Percentiles rank a stretch among this genome's conserved stretches.
Evolutionary conservation across 2,888 invertebrate species (phyloP).

Genomic region (Phengaris arion): DNA sequence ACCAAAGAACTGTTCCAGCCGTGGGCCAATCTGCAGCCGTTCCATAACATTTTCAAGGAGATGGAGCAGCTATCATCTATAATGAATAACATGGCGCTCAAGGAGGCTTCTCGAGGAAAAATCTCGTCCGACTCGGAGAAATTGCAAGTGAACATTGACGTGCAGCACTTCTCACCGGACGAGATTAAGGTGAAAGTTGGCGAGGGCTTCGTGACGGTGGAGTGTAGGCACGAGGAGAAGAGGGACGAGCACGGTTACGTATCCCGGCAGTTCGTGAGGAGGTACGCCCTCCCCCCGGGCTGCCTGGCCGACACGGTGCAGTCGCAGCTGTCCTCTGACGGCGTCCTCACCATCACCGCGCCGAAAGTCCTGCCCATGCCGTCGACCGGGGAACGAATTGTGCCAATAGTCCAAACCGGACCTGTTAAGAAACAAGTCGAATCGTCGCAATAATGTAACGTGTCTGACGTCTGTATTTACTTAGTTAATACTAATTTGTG

Average conservation of each 20-base stretch:
- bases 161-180: constrained; percentile 87
- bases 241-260: constrained; percentile 86
- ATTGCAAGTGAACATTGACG: constrained; percentile 86
- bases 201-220: constrained; percentile 83
- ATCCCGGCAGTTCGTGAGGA: constrained; percentile 85
- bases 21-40: constrained; percentile 47
- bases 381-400: constrained; percentile 73
- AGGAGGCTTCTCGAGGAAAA: constrained; percentile 58
- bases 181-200: constrained; percentile 87
- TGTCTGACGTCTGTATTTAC: background rate
- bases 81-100: constrained; percentile 61
- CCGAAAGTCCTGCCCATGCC: constrained; percentile 73
- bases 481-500: constrained; percentile 9
- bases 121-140: constrained; percentile 74
- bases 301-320: constrained; percentile 85
- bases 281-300: constrained; percentile 85
- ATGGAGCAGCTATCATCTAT: constrained; percentile 56
- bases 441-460: too few species aligned
- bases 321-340: constrained; percentile 87
- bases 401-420: constrained; percentile 82
- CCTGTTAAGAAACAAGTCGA: constrained; percentile 65
- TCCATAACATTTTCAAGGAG: constrained; percentile 50
- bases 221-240: constrained; percentile 89
- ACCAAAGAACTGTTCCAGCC: constrained; percentile 46
- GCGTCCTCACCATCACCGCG: constrained; percentile 86